Percentiles rank a stretch among this genome's conserved stretches.
Conservation (phyloP, 2,113 vertebrate genomes). For the Oxyruncus cristatus region DNA sequence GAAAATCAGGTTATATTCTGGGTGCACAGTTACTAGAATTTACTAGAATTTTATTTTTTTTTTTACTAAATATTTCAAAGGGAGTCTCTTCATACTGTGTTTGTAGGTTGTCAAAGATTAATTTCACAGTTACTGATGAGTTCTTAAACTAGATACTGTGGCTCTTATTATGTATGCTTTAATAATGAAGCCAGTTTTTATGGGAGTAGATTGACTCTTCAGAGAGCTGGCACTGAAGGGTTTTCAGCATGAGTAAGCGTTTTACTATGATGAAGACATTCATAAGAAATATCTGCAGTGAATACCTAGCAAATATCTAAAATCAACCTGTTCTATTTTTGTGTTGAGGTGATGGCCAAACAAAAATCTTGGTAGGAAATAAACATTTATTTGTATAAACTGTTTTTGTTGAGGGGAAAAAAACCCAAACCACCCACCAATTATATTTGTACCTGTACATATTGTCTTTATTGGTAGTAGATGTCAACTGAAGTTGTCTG, state of each 20-base stretch:
- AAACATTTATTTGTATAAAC: neutral
- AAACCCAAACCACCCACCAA: accelerated
- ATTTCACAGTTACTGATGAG: neutral
- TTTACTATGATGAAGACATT: neutral
- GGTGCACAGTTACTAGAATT: neutral
- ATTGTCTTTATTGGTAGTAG: neutral
- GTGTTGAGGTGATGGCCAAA: neutral
- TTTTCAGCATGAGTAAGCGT: neutral
- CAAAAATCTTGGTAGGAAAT: neutral
- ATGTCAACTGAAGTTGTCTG: neutral
- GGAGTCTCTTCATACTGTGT: neutral
- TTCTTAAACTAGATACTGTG: neutral
- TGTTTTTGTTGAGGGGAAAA: neutral
- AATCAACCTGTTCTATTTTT: neutral
- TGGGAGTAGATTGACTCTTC: neutral
- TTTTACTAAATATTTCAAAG: neutral
- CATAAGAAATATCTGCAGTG: neutral
- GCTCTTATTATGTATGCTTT: neutral
- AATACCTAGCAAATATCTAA: neutral
- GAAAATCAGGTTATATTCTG: neutral
- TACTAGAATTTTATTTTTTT: neutral
- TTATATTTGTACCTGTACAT: neutral
- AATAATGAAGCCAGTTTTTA: neutral
- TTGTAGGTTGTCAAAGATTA: neutral
- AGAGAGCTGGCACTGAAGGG: neutral